phyloP scores from a whole-genome alignment of 2,113 vertebrate species.

The Stercorarius parasiticus region DNA sequence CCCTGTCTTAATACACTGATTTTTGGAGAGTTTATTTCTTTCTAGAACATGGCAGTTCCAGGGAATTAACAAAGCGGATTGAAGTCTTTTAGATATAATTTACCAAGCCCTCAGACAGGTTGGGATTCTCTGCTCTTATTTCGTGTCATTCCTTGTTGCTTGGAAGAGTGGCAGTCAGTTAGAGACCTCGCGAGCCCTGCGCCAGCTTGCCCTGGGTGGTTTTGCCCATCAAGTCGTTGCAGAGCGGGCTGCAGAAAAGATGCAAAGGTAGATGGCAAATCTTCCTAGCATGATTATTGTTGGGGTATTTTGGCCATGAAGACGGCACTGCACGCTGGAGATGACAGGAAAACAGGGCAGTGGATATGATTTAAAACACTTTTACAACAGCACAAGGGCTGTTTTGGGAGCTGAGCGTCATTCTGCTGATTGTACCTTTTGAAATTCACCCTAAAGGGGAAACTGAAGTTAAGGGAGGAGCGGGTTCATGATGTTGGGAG shows the following conservation, averaged over 20 bases:
- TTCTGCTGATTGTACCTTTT: neutral
- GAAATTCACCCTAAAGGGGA: neutral
- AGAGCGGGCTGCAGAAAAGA: neutral
- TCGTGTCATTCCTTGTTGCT: rapidly evolving
- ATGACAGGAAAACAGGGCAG: neutral
- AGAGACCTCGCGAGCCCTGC: rapidly evolving
- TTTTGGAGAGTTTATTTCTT: neutral
- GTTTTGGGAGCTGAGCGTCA: neutral
- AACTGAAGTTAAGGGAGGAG: neutral
- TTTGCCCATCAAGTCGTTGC: neutral
- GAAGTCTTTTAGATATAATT: neutral
- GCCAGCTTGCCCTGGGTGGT: neutral
- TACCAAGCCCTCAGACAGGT: neutral
- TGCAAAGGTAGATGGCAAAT: neutral
- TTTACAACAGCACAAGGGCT: neutral
- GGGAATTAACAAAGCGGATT: neutral
- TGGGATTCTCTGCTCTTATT: neutral
- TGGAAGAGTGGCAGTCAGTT: neutral
- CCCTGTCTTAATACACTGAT: neutral
- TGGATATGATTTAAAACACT: neutral
- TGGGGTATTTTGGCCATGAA: neutral
- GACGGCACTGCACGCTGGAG: too few species aligned
- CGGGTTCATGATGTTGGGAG: neutral
- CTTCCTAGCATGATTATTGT: neutral
- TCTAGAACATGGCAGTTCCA: neutral